phyloP scores from a whole-genome alignment of 2,113 vertebrate genomes.

The Dromaius novaehollandiae region DNA sequence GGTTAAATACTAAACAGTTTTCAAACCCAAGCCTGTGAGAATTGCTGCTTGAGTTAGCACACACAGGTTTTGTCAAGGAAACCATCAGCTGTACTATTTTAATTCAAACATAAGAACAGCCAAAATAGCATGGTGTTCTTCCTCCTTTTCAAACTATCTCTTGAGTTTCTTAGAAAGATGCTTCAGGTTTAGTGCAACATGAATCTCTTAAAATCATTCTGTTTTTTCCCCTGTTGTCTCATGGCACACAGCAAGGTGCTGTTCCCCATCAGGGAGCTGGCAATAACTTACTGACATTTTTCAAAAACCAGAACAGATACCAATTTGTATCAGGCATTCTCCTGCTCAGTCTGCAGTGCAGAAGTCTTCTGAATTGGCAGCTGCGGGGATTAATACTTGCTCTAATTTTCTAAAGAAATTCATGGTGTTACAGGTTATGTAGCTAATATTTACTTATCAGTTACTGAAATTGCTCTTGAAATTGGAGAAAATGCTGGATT shows the following conservation, averaged over 20 bases:
- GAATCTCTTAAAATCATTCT: neutral
- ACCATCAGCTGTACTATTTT: neutral
- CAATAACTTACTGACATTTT: neutral
- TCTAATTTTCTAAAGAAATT: neutral
- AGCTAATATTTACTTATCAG: neutral
- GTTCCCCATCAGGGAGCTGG: no score
- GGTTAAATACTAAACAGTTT: neutral
- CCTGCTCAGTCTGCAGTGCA: neutral
- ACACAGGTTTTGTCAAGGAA: neutral
- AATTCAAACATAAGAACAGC: slow-evolving; percentile 5
- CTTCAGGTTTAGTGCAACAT: neutral
- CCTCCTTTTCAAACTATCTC: neutral
- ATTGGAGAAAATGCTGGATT: neutral
- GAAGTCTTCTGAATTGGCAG: neutral
- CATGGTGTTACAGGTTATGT: neutral
- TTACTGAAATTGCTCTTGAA: neutral
- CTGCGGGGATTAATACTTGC: neutral
- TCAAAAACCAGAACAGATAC: neutral
- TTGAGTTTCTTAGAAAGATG: neutral
- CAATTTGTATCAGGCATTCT: neutral
- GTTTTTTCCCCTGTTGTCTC: neutral
- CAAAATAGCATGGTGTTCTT: neutral
- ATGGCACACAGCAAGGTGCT: neutral
- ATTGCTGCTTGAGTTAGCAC: neutral
- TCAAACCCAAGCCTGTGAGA: neutral